A percentile compares a stretch with the other conserved stretches of the same genome.
Conservation (phyloP, 2,797 vertebrate genomes). For the Pseudomugil tenellus region DNA sequence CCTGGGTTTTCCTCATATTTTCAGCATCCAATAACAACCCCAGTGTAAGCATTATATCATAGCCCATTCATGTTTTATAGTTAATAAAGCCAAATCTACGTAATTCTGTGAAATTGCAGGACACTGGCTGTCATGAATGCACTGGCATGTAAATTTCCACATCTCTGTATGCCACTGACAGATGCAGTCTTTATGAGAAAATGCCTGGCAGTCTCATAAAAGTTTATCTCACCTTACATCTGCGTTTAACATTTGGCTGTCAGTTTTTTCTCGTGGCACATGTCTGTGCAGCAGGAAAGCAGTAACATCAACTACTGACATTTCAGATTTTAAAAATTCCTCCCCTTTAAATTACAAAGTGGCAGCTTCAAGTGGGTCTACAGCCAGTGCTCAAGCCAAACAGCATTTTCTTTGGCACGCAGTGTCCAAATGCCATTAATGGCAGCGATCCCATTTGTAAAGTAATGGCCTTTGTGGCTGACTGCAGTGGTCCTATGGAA, state of each 20-base stretch:
- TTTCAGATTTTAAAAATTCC: conserved; percentile 40
- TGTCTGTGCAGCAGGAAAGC: conserved; percentile 35
- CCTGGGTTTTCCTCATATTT: not conserved
- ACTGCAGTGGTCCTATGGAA: conserved; percentile 58
- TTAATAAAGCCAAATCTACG: not conserved
- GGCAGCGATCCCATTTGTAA: conserved; percentile 51
- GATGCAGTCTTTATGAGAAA: conserved; percentile 11
- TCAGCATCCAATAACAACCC: not conserved
- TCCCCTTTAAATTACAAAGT: conserved; percentile 41
- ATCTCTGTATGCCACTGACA: conserved; percentile 23
- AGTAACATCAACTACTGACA: conserved; percentile 42
- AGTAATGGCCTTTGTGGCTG: conserved; percentile 55
- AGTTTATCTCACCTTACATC: conserved; percentile 27
- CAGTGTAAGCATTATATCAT: not conserved
- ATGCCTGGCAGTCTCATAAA: conserved; percentile 22
- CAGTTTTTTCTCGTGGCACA: conserved; percentile 17
- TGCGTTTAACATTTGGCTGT: conserved; percentile 22
- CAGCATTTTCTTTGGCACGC: conserved; percentile 37
- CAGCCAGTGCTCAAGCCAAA: conserved; percentile 34
- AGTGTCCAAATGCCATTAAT: conserved; percentile 43
- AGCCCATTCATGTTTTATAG: not conserved
- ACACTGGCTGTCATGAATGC: not conserved
- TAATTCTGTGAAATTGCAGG: not conserved
- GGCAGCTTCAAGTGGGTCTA: conserved; percentile 50
- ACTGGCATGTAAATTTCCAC: not conserved